A percentile compares a stretch with the other conserved stretches of the same genome.
phyloP scores from a whole-genome alignment of 2,797 vertebrate genomes.

The Pangasius mekongensis region DNA sequence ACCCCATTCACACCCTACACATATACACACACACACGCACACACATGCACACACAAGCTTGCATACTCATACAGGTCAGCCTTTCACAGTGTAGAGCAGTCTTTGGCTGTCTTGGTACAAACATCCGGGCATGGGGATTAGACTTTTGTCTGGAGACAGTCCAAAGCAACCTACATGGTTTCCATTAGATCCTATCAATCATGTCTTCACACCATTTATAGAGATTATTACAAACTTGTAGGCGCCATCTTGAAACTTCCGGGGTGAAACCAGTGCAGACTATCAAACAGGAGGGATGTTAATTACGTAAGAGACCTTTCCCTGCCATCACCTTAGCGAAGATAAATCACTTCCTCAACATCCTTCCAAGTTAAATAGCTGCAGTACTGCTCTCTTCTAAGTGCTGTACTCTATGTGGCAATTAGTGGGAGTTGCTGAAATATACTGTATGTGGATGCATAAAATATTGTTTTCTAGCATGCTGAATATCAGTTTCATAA shows the following conservation, averaged over 20 bases:
- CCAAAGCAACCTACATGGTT: neutral
- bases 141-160: neutral
- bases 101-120: neutral
- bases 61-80: neutral
- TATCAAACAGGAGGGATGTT: neutral
- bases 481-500: slow-evolving; percentile 1
- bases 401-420: neutral
- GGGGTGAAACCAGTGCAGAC: neutral
- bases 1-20: neutral
- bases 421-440: neutral
- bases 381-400: neutral
- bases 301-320: neutral
- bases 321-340: neutral
- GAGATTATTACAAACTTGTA: neutral
- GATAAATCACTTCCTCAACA: neutral
- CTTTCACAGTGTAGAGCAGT: neutral
- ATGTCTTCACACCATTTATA: neutral
- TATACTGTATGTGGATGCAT: neutral
- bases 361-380: neutral
- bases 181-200: neutral
- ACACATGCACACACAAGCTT: neutral
- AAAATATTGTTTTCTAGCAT: neutral
- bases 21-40: neutral
- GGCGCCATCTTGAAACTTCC: neutral
- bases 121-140: neutral